phyloP scores from a whole-genome alignment of 2,888 invertebrate species.

The Volucella zonaria region DNA sequence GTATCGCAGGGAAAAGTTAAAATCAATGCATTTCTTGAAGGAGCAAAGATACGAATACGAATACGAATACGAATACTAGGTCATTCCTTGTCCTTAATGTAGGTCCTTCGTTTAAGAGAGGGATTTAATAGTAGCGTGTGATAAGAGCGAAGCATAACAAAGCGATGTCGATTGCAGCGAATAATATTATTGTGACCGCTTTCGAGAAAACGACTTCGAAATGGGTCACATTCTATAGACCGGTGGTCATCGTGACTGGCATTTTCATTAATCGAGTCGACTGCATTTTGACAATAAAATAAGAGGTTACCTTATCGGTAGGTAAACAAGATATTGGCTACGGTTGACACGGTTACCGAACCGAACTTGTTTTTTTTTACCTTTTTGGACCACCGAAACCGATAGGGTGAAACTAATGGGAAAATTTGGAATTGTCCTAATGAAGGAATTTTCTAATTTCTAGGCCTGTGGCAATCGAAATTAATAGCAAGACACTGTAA shows the following conservation, averaged over 20 bases:
- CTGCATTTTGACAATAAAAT: constrained; percentile 30
- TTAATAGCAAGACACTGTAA: too few relatives aligned
- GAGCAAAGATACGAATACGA: constrained; percentile 12
- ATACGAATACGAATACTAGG: constrained; percentile 21
- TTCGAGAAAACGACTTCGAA: constrained; percentile 39
- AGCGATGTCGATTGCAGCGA: constrained; percentile 45
- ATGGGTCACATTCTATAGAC: constrained; percentile 69
- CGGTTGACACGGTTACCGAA: constrained; percentile 47
- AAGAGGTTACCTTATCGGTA: constrained; percentile 37
- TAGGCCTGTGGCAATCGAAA: too few relatives aligned
- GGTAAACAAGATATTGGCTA: constrained; percentile 59
- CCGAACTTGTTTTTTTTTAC: constrained; percentile 26
- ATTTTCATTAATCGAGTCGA: constrained; percentile 59
- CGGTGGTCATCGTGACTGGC: constrained; percentile 60
- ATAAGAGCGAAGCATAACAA: constrained; percentile 60
- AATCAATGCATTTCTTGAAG: constrained; percentile 54
- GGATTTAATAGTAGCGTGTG: constrained; percentile 60
- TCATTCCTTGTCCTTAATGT: constrained; percentile 9
- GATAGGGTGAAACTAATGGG: constrained; percentile 4
- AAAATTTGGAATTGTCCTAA: background rate
- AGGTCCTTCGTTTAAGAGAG: background rate
- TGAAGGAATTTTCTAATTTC: constrained; percentile 35
- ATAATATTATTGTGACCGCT: constrained; percentile 41
- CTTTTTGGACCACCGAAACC: constrained; percentile 44
- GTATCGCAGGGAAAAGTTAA: background rate